phyloP scores from a whole-genome alignment of 2,888 invertebrate genomes.

The Automeris io region DNA sequence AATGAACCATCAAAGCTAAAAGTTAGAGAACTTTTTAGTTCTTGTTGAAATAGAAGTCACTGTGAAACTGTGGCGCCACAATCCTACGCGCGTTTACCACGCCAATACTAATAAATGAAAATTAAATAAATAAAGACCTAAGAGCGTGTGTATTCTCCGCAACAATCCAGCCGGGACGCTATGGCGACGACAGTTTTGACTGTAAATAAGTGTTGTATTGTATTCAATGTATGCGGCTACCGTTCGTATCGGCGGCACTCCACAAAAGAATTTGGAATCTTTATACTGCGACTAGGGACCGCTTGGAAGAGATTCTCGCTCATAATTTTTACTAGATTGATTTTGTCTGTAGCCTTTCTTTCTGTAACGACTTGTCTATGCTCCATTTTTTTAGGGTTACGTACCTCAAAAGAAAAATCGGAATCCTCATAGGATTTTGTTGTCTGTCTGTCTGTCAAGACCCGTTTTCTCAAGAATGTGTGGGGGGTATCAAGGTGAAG shows the following conservation, averaged over 20 bases:
- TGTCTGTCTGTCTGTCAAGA: no score
- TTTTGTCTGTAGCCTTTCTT: slow-evolving; percentile 5
- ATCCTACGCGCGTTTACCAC: no score
- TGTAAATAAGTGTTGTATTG: slow-evolving; percentile 76
- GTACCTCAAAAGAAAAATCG: no score
- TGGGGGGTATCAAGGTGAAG: no score
- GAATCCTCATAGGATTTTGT: no score
- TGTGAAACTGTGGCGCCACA: no score
- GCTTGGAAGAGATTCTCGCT: neutral
- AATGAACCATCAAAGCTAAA: no score
- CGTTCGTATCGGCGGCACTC: slow-evolving; percentile 57
- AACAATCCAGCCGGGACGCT: slow-evolving; percentile 51
- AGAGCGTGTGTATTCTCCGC: slow-evolving; percentile 27
- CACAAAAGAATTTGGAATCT: slow-evolving; percentile 72
- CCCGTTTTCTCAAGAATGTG: no score
- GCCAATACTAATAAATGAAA: neutral
- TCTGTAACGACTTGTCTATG: no score
- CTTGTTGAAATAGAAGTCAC: no score
- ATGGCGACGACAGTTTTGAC: slow-evolving; percentile 74
- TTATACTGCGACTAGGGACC: slow-evolving; percentile 22
- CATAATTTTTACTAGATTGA: neutral
- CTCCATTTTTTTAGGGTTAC: no score
- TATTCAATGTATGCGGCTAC: slow-evolving; percentile 72
- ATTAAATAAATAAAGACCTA: slow-evolving; percentile 6
- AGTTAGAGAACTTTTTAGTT: no score